Evolutionary conservation across 2,888 invertebrate species (phyloP), one percentile per base, ranked within the genome.

Genomic region (Acanthopleura granulata): DNA sequence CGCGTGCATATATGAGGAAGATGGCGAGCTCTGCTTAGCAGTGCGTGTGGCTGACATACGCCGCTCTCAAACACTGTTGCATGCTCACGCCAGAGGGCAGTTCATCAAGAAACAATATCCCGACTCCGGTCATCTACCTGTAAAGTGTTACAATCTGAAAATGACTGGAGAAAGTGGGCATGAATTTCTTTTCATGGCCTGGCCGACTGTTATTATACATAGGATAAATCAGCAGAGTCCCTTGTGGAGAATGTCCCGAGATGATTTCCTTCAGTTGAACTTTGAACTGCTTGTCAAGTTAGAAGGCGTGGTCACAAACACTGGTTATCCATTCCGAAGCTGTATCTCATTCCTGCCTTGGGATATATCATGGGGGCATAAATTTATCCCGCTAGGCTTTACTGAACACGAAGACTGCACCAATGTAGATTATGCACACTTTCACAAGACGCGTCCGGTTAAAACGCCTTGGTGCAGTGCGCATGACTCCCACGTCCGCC

Each of bases 201-300:
- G 98, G 98, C 98, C 98, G 4, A 97, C 96, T 84, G 97, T 95
- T 49, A 96, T 98, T 80, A 96, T 96, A 40, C 98, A 98, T 91
- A 95, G 94, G 91, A 98, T 97, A 89, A 95, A 96, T 90, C 94
- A 95, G 78, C 93, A 93, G 79, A 96, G 96, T 74, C 98, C 97
- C 0, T 93, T 97, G 49, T 98, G 96, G 91, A 94, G 94, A 87
- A 93, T 97, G 84, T 95, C 96, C 0, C 96, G 96, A 22, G 94
- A 95, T 72, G 97, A 97, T 89, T 94, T 97, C 93, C 92, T 95
- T 71, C 93, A 94, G 84, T 97, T 96, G 89, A 93, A 95, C 84
- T 97, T 97, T 88, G 98, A 98, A 91, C 95, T 98, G 81, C 95
- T 98, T 75, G 97, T 97, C 29, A 96, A 97, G 92, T 92, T 98